A percentile compares a stretch with the other conserved stretches of the same genome.
phyloP scores from a whole-genome alignment of 2,113 vertebrate genomes.

The Chlamydotis undulata region DNA sequence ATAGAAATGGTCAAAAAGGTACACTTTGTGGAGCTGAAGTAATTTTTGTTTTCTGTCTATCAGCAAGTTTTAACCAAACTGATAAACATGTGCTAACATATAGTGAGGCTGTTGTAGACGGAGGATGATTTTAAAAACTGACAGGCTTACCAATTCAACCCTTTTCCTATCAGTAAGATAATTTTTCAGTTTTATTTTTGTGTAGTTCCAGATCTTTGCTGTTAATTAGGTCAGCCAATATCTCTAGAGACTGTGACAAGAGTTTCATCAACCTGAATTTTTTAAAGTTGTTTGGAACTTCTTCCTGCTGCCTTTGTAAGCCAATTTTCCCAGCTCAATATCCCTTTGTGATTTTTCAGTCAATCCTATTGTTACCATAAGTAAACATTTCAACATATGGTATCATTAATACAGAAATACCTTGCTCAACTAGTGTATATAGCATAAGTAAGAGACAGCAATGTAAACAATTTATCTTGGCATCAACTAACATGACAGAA shows the following conservation, averaged over 20 bases:
- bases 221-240: background rate
- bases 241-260: background rate
- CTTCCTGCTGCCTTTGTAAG: background rate
- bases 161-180: background rate
- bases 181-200: background rate
- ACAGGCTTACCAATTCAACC: background rate
- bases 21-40: background rate
- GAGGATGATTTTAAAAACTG: background rate
- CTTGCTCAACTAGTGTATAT: background rate
- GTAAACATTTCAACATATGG: background rate
- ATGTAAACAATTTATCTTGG: background rate
- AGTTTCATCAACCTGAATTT: background rate
- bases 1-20: background rate
- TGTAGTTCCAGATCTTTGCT: background rate
- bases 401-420: background rate
- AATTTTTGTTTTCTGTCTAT: background rate
- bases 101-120: background rate
- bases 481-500: background rate
- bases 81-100: background rate
- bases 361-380: background rate
- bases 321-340: background rate
- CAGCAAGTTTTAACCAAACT: background rate
- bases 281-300: background rate
- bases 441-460: background rate
- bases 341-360: background rate